Conservation (phyloP, 2,113 vertebrate species). For the Amphilophus citrinellus region DNA sequence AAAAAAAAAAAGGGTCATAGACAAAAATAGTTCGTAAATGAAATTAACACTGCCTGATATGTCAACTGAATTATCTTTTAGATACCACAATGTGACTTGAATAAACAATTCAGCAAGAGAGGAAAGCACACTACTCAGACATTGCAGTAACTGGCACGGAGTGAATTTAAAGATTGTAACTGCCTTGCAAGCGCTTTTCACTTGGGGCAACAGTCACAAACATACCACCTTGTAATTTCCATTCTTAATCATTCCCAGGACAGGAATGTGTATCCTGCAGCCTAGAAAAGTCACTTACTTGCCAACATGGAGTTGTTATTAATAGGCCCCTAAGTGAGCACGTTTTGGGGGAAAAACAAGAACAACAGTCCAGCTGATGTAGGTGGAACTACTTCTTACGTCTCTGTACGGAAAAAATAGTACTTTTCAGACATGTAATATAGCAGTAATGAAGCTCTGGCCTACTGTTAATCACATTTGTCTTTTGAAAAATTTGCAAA, state of each 20-base stretch:
- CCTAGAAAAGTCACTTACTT: slow-evolving; percentile 24
- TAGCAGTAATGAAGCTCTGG: slow-evolving; percentile 9
- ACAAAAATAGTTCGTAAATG: too few relatives aligned
- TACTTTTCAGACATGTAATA: background rate
- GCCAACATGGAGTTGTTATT: slow-evolving; percentile 19
- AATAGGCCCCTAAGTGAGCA: slow-evolving; percentile 19
- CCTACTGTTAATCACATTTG: slow-evolving; percentile 44
- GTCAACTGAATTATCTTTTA: background rate
- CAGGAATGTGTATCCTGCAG: slow-evolving; percentile 54
- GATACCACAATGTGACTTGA: background rate
- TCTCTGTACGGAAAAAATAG: slow-evolving; percentile 22
- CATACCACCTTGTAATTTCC: slow-evolving; percentile 57
- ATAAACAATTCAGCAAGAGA: background rate
- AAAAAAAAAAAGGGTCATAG: too few relatives aligned
- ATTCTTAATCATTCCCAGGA: slow-evolving; percentile 64
- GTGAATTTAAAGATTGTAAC: background rate
- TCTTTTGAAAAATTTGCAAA: slow-evolving; percentile 27
- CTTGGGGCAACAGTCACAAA: slow-evolving; percentile 41
- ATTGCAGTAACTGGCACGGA: background rate
- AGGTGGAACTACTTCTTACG: slow-evolving; percentile 9
- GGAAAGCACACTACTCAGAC: background rate
- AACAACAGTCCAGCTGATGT: background rate
- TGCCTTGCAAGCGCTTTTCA: slow-evolving; percentile 30
- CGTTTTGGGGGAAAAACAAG: slow-evolving; percentile 3
- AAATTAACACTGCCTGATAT: too few relatives aligned